Evolutionary conservation across 2,888 invertebrate genomes (phyloP).

Genomic region (Idaea dimidiata): DNA sequence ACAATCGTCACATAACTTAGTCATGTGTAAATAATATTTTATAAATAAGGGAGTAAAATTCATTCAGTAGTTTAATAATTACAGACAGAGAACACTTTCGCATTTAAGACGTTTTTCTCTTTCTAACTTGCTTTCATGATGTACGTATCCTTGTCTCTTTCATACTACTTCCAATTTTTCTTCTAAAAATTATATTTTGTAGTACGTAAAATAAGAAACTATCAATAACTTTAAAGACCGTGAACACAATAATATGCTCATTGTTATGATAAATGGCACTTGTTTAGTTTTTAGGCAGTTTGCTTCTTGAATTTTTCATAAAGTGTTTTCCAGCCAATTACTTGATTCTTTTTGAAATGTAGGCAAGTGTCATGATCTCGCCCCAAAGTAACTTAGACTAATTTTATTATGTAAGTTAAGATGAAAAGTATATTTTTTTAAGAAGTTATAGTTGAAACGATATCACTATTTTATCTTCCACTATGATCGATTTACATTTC

Average conservation of each 20-base stretch:
- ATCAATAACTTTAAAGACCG: neutral
- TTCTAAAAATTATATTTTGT: neutral
- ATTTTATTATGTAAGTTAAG: slow-evolving; percentile 40
- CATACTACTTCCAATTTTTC: neutral
- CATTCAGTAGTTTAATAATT: neutral
- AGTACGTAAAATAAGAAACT: neutral
- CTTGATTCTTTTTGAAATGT: neutral
- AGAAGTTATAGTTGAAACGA: slow-evolving; percentile 32
- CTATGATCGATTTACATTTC: neutral
- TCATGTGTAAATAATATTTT: too few relatives aligned
- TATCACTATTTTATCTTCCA: slow-evolving; percentile 2
- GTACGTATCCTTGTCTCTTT: neutral
- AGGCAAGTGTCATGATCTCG: slow-evolving; percentile 40
- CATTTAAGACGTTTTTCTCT: neutral
- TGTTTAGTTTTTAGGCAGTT: slow-evolving; percentile 11
- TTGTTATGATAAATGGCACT: slow-evolving; percentile 27
- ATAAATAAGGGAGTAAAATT: too few relatives aligned
- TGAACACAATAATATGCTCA: slow-evolving; percentile 2
- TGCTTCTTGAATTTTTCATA: too few relatives aligned
- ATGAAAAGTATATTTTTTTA: slow-evolving; percentile 53
- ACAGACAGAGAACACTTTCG: neutral
- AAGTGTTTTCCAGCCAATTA: neutral
- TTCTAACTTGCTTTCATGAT: neutral
- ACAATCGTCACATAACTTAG: too few relatives aligned
- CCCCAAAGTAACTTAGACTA: slow-evolving; percentile 43